phyloP scores from a whole-genome alignment of 2,888 invertebrate species.

The Hydropsyche betteni region DNA sequence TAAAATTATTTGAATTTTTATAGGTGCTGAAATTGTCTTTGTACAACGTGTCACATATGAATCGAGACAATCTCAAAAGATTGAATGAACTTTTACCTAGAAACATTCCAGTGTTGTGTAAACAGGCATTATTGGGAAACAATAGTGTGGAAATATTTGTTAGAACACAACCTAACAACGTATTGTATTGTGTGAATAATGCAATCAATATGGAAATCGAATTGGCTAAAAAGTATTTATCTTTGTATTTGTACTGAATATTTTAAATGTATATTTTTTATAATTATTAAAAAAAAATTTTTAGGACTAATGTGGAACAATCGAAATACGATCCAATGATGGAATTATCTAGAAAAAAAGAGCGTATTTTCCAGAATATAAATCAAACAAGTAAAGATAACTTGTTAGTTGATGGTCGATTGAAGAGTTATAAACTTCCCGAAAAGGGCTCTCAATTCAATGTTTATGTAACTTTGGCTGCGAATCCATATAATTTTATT shows the following conservation, averaged over 20 bases:
- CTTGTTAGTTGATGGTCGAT: slow-evolving; percentile 46
- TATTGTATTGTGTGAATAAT: slow-evolving; percentile 76
- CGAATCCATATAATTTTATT: slow-evolving; percentile 79
- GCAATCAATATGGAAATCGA: slow-evolving; percentile 72
- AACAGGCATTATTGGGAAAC: slow-evolving; percentile 55
- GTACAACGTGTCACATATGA: slow-evolving; percentile 67
- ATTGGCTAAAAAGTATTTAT: slow-evolving; percentile 60
- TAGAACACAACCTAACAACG: slow-evolving; percentile 70
- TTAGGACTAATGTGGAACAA: not conserved
- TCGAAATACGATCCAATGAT: slow-evolving; percentile 57
- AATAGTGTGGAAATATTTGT: slow-evolving; percentile 76
- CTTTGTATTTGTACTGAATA: slow-evolving; percentile 30
- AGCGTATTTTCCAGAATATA: slow-evolving; percentile 56
- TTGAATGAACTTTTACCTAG: slow-evolving; percentile 69
- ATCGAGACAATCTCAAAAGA: slow-evolving; percentile 64
- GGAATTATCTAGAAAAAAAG: slow-evolving; percentile 62
- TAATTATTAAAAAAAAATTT: not conserved
- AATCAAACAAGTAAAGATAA: not conserved
- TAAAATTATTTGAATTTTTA: slow-evolving; percentile 37
- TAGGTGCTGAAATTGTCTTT: slow-evolving; percentile 69
- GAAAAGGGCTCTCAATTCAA: slow-evolving; percentile 70
- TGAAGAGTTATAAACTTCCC: slow-evolving; percentile 61
- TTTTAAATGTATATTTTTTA: slow-evolving; percentile 34
- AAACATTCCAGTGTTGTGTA: slow-evolving; percentile 61
- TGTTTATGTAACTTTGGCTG: slow-evolving; percentile 77